Base-by-base conservation (phyloP, 2,113 vertebrate genomes). In the Alectura lathami region DNA sequence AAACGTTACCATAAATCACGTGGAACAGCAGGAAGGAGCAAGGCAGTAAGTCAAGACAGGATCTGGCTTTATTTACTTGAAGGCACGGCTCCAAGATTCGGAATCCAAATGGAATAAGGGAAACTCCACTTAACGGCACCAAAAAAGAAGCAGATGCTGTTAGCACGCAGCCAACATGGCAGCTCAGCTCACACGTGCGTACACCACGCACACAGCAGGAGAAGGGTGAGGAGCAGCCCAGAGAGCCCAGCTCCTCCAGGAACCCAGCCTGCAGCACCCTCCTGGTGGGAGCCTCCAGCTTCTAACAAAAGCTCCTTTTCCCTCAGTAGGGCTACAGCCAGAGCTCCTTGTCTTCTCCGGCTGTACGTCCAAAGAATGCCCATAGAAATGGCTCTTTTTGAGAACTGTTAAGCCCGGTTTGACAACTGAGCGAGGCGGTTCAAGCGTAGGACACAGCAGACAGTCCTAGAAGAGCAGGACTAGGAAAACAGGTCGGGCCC, bases 401-500 rank as follows among this genome's bases (percentile, higher is more conserved):
- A 53, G 54, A 8, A 1, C 3, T 8, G 22, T 23, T 1, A 1
- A 38, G 60, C 51, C 45, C 56, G 53, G 48, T 68, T 38, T 54
- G 42, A 29, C 12, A 30, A 47, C 43, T 12, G 24, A 6, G 57
- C 76, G 22, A 27, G 22, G 50, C 1, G 0, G 34, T 4, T 32
- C 56, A 24, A 47, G 70, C 0, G 45, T 67, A 68, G 50, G 6
- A n/a, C 54, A 43, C 57, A 81, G 32, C 34, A 32, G 18, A 22
- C 4, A 11, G n/a, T 9, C 30, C 42, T 0, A 34, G 9, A 0
- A 73, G 22, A 38, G 23, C 0, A 0, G 29, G 29, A 27, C 76
- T 56, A 8, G 27, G 11, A n/a, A 83, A 69, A 1, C 38, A 40
- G 42, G 27, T 11, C 1, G 47, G 68, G n/a, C 6, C 48, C 4